These are phyloP conservation scores for Ochropleura leucogaster DNA, from an alignment of 2,888 invertebrate genomes.

Conservation along the genomic window DNA sequence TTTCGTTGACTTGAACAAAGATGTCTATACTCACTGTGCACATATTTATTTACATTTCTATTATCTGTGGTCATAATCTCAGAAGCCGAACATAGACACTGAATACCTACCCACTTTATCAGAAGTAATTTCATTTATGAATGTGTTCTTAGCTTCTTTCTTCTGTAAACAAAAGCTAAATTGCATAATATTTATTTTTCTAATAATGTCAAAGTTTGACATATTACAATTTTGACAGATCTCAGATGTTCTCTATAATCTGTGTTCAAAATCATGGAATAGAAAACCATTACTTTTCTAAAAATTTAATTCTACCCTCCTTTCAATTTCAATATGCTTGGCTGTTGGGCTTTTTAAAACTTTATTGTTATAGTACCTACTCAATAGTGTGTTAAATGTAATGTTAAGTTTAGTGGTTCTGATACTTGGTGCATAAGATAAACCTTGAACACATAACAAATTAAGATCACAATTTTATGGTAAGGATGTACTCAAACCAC, in stretches of 20 bases:
- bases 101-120: conserved; percentile 18
- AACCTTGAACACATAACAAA: not conserved
- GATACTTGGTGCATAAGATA: not conserved
- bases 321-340: conserved; percentile 9
- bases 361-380: not conserved
- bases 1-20: conserved; percentile 35
- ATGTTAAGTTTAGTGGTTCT: not conserved
- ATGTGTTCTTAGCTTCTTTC: not conserved
- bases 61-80: conserved; percentile 47
- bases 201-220: conserved; percentile 10
- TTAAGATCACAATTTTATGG: not conserved
- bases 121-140: conserved; percentile 27
- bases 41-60: conserved; percentile 57
- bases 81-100: conserved; percentile 20
- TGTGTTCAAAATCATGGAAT: not conserved
- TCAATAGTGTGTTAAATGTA: not conserved
- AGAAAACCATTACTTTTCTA: too few species aligned
- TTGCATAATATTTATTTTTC: not conserved
- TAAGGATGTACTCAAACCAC: conserved; percentile 3
- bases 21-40: conserved; percentile 15
- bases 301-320: conserved; percentile 9
- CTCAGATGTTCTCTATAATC: not conserved
- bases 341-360: not conserved
- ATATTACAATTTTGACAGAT: conserved; percentile 14
- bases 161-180: conserved; percentile 3